Conservation (phyloP, 2,113 vertebrate species). For the mouse (Mus musculus) region DNA sequence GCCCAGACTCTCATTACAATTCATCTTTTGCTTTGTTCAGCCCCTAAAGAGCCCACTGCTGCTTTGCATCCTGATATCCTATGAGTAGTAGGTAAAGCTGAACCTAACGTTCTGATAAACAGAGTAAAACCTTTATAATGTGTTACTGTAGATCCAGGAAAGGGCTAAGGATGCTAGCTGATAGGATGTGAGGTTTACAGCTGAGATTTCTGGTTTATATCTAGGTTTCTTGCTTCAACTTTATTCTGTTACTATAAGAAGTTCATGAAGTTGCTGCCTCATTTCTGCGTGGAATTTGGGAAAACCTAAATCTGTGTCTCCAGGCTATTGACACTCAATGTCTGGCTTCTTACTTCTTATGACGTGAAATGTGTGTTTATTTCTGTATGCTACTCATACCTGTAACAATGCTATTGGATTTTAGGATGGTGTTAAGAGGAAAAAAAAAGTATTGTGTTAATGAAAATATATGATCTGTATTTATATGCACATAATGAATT, state of each 20-base stretch:
- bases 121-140: neutral
- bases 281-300: neutral
- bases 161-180: neutral
- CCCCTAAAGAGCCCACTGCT: neutral
- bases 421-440: neutral
- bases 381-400: neutral
- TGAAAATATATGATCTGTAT: constrained; percentile 3
- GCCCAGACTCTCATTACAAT: neutral
- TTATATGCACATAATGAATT: neutral
- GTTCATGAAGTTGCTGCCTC: neutral
- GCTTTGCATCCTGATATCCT: neutral
- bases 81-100: neutral
- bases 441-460: neutral
- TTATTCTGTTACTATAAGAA: neutral
- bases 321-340: neutral
- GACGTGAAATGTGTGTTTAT: neutral
- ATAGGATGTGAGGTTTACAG: neutral
- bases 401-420: neutral
- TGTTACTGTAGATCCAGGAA: neutral
- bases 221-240: neutral
- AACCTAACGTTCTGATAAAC: neutral
- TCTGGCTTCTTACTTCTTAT: neutral
- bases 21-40: neutral
- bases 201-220: neutral
- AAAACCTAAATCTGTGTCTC: neutral